phyloP scores from a whole-genome alignment of 2,113 vertebrate species.

The Echinops telfairi region DNA sequence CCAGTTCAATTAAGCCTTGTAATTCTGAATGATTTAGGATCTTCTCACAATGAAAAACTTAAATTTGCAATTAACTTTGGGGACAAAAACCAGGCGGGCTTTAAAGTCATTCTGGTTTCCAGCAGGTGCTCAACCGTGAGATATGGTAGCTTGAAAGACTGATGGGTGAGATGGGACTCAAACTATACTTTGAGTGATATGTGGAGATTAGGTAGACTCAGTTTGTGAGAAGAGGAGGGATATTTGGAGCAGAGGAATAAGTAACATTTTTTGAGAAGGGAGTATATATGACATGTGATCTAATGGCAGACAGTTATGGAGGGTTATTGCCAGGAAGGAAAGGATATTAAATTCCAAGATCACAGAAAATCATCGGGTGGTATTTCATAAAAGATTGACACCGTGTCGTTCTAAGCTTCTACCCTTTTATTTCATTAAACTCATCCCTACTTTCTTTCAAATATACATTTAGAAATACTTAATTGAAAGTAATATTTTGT shows the following conservation, averaged over 20 bases:
- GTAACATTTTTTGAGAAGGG: background rate
- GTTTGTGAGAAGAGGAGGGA: background rate
- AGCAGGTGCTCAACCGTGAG: background rate
- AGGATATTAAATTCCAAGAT: background rate
- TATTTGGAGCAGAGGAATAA: background rate
- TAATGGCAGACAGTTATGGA: background rate
- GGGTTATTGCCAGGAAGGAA: background rate
- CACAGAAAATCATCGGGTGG: background rate
- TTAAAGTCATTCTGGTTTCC: background rate
- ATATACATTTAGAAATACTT: constrained; percentile 80
- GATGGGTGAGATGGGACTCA: background rate
- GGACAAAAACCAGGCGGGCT: background rate
- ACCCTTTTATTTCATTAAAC: background rate
- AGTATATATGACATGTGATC: background rate
- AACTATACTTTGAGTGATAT: background rate
- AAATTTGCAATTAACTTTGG: background rate
- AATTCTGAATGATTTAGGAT: background rate
- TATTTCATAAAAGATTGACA: constrained; percentile 18
- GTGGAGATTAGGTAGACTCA: background rate
- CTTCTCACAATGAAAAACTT: background rate
- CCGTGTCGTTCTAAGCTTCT: background rate
- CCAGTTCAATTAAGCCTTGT: background rate
- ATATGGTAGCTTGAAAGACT: background rate
- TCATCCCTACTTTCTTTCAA: constrained; percentile 66
- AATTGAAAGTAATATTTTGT: constrained; percentile 78